Evolutionary conservation across 2,888 invertebrate species (phyloP).

Genomic region (Galerucella calmariensis): DNA sequence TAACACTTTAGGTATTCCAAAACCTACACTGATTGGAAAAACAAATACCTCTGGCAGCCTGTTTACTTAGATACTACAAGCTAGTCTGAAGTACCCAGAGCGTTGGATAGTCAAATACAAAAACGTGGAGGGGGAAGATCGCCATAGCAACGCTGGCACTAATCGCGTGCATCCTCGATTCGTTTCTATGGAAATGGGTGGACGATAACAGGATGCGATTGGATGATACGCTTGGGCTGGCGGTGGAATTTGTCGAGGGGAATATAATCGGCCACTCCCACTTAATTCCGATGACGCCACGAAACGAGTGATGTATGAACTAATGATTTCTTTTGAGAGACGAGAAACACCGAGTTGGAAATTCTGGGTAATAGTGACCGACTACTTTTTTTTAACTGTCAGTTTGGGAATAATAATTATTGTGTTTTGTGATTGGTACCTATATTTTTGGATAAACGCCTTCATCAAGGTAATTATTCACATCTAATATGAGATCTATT

Average conservation of each 20-base stretch:
- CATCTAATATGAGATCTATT: not conserved
- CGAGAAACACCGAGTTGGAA: slow-evolving; percentile 25
- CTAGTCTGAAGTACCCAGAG: slow-evolving; percentile 66
- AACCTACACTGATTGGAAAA: slow-evolving; percentile 70
- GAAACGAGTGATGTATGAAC: slow-evolving; percentile 49
- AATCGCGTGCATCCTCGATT: slow-evolving; percentile 47
- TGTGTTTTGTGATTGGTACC: slow-evolving; percentile 18
- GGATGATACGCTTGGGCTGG: slow-evolving; percentile 44
- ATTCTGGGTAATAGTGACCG: slow-evolving; percentile 18
- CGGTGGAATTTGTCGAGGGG: slow-evolving; percentile 43
- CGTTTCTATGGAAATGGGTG: slow-evolving; percentile 55
- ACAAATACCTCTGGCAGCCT: slow-evolving; percentile 68
- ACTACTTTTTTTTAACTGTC: slow-evolving; percentile 13
- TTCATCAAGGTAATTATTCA: not conserved
- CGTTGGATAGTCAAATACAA: slow-evolving; percentile 66
- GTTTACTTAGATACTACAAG: slow-evolving; percentile 68
- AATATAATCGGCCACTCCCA: slow-evolving; percentile 1
- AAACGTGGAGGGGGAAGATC: slow-evolving; percentile 58
- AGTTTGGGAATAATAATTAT: not conserved
- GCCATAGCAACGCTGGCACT: slow-evolving; percentile 56
- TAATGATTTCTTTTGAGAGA: slow-evolving; percentile 48
- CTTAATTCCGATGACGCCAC: slow-evolving; percentile 45
- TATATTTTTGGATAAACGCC: slow-evolving; percentile 2
- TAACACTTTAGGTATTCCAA: slow-evolving; percentile 67
- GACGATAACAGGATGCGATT: slow-evolving; percentile 49